Evolutionary conservation across 2,797 vertebrate genomes (phyloP).

Genomic region (Galaxias olidus): DNA sequence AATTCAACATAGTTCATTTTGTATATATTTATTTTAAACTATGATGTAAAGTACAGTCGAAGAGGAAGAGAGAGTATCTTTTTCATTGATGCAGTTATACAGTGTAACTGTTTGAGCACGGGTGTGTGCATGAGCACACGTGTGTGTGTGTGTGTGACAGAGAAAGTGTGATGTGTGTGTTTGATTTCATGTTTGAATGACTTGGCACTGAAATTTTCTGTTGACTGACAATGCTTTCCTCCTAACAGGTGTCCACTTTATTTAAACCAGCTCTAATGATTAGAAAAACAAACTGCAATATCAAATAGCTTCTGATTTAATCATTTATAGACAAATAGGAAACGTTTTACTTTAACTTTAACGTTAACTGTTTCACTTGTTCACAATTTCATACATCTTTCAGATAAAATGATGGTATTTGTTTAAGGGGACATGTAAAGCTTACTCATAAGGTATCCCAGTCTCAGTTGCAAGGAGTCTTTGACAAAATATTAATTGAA

Average conservation of each 20-base stretch:
- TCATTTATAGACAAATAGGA: not conserved
- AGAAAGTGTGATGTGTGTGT: not conserved
- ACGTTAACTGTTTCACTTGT: not conserved
- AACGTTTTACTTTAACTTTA: not conserved
- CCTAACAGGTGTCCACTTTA: not conserved
- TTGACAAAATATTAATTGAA: no score
- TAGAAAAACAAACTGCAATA: conserved; percentile 17
- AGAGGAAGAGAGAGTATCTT: not conserved
- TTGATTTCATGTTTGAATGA: conserved; percentile 14
- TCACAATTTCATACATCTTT: no score
- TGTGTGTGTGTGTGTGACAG: conserved; percentile 18
- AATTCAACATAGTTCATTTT: no score
- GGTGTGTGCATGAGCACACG: conserved; percentile 9
- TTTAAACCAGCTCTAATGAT: conserved; percentile 4
- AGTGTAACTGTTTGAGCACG: conserved; percentile 9
- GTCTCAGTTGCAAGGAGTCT: no score
- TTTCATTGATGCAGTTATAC: not conserved
- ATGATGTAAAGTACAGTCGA: no score
- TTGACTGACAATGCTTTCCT: conserved; percentile 21
- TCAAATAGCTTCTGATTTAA: conserved; percentile 4
- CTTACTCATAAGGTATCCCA: no score
- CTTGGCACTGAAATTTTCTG: conserved; percentile 33
- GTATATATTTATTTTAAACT: no score
- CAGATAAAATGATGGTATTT: no score
- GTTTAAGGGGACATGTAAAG: no score